Evolutionary conservation across 1,140 invertebrate species (phyloP), one percentile per base, ranked within the genome.

Genomic region (Caenorhabditis tropicalis): DNA sequence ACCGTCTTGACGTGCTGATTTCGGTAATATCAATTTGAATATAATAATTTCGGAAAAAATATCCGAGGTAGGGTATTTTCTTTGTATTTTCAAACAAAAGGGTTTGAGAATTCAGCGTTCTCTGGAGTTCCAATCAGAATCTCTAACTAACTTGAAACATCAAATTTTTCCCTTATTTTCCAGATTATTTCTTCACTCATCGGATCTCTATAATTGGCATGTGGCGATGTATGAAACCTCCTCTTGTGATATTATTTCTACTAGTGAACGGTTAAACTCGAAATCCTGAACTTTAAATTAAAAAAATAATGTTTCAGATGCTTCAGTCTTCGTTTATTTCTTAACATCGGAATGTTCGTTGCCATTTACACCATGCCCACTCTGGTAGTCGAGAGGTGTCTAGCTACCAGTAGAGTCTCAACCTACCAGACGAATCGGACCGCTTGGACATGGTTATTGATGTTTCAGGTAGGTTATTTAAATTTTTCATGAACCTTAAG

Each of bases 351-450:
- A 39, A 39, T 74, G 36, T 74, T 39, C 9, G 7, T 74, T 7
- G 33, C 36, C n/a, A 74, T 74, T 43, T 74, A 43, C 65, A 74
- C 65, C 6, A 74, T 43, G 33, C 65, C 65, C n/a, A 43, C 65
- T 7, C 9, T 74, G 7, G 36, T 43, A 39, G 2, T 74, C 0
- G 65, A 74, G 15, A 74, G 65, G 7, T 74, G 15, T 46, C n/a
- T 74, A 31, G 65, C 65, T 5, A 39, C 36, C 6, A 39, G 65
- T 12, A 12, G n/a, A 46, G 65, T 43, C 2, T 16, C 19, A 6
- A 43, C 65, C 6, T 74, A 74, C 27, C 65, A 74, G 21, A 43
- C 33, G 10, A 43, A 74, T 43, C 33, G 65, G n/a, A 39, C 33
- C 6, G 33, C 65, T 3, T 74, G 65, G 65, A 43, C 36, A 9